phyloP scores from a whole-genome alignment of 1,140 invertebrate genomes.

The Helicoverpa armigera region DNA sequence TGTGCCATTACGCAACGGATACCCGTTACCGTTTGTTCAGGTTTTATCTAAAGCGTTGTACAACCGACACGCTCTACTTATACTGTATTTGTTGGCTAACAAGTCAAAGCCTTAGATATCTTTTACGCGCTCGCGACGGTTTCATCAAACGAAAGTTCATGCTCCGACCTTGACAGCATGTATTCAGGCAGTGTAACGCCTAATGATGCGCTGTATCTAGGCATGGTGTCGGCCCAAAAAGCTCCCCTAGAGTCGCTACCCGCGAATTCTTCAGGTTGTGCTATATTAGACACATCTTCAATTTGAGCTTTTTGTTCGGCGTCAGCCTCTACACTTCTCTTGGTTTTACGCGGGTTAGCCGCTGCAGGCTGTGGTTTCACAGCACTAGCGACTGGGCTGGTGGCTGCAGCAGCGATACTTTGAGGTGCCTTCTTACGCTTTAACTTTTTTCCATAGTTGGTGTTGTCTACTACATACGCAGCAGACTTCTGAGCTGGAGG shows the following conservation, averaged over 20 bases:
- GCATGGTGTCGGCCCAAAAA: conserved; percentile 88
- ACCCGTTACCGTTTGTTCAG: conserved; percentile 67
- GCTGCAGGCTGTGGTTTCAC: conserved; percentile 48
- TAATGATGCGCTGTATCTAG: conserved; percentile 88
- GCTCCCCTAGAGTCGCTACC: conserved; percentile 85
- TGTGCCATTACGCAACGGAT: conserved; percentile 74
- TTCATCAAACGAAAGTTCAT: conserved; percentile 90
- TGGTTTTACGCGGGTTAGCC: conserved; percentile 62
- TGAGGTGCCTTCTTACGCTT: conserved; percentile 79
- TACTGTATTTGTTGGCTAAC: conserved; percentile 70
- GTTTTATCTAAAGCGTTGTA: conserved; percentile 71
- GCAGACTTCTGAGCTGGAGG: conserved; percentile 72
- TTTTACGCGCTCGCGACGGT: conserved; percentile 79
- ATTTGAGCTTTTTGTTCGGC: conserved; percentile 69
- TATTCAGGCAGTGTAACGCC: conserved; percentile 89
- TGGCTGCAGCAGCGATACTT: conserved; percentile 60
- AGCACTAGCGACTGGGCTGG: conserved; percentile 55
- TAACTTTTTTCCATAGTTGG: conserved; percentile 74
- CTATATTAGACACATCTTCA: conserved; percentile 77
- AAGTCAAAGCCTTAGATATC: conserved; percentile 54
- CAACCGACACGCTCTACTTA: conserved; percentile 81
- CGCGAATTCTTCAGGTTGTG: conserved; percentile 85
- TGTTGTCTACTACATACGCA: conserved; percentile 72
- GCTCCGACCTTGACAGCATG: conserved; percentile 89
- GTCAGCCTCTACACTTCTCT: conserved; percentile 71